Evolutionary conservation across 1,140 invertebrate genomes (phyloP).

Genomic region (Pristionchus pacificus): DNA sequence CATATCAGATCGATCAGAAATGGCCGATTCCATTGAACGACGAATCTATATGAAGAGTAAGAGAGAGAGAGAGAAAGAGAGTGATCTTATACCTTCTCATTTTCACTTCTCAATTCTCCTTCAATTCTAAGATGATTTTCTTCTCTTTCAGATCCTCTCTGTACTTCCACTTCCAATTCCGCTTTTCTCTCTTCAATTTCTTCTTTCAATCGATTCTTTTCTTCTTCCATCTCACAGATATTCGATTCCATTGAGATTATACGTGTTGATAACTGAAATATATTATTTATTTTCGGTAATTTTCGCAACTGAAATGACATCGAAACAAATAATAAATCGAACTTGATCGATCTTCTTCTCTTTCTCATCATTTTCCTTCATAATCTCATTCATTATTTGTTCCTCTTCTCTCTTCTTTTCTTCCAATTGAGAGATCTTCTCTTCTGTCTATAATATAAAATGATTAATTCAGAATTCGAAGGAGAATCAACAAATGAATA

Average conservation of each 20-base stretch:
- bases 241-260: slow-evolving; percentile 5
- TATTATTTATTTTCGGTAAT: background rate
- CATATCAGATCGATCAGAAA: background rate
- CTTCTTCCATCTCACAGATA: slow-evolving; percentile 4
- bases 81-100: background rate
- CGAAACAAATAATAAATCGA: background rate
- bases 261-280: slow-evolving; percentile 8
- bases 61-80: background rate
- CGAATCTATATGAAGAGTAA: background rate
- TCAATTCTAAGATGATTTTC: slow-evolving; percentile 2
- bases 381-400: background rate
- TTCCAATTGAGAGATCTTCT: background rate
- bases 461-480: background rate
- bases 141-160: background rate
- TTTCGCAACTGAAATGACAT: background rate
- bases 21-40: background rate
- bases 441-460: background rate
- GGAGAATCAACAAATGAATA: background rate
- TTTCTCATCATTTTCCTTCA: slow-evolving; percentile 1
- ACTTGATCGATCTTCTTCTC: slow-evolving; percentile 1
- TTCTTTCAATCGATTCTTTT: slow-evolving; percentile 13
- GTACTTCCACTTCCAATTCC: background rate
- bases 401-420: slow-evolving; percentile 2
- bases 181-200: background rate
- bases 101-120: background rate